Base-by-base conservation (phyloP, 2,797 vertebrate genomes). In the Myiotriccus ornatus region DNA sequence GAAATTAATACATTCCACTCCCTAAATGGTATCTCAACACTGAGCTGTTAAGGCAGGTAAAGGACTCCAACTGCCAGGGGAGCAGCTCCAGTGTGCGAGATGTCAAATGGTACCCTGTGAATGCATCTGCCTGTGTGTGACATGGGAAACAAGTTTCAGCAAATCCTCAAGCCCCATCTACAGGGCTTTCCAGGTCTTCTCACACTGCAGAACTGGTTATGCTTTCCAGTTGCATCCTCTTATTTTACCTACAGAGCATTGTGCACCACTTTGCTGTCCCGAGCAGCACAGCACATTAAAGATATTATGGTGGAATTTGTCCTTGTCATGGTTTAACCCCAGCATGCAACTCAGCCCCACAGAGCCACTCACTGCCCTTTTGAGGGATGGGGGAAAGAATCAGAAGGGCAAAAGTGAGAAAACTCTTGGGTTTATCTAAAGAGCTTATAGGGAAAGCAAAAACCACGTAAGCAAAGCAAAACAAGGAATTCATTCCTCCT, bases 111-210 rank as follows among this genome's bases (percentile, higher is more conserved):
- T 10, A 23, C 10, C 32, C 41, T 53, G 7, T 3, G 22, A 73
- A 39, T 35, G 70, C 25, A 86, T 25, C 67, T 68, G 62, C 57
- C 69, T 64, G 55, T 2, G 0, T 21, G 2, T 4, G 37, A 39
- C 24, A 32, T 1, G 9, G 60, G 28, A 49, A 75, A 63, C 1
- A 1, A 1, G 9, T 12, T 74, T 35, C 34, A 52, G 73, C 34
- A 69, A 83, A 46, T 50, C 75, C 73, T 87, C 87, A 91, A 83
- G 82, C 84, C 63, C 83, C 87, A 80, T 7, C 83, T 68, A 64
- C 53, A 81, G 83, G 76, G 57, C 69, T 90, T 69, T 43, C 37
- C 22, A 21, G 2, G 20, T 64, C 34, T 83, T 69, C 8, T 75
- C 82, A 68, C 13, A 1, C 5, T 24, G 49, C 0, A 49, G 27